A percentile compares a stretch with the other conserved stretches of the same genome.
These are phyloP conservation scores for Candoia aspera DNA, from an alignment of 2,113 vertebrate species.

Conservation along the genomic window DNA sequence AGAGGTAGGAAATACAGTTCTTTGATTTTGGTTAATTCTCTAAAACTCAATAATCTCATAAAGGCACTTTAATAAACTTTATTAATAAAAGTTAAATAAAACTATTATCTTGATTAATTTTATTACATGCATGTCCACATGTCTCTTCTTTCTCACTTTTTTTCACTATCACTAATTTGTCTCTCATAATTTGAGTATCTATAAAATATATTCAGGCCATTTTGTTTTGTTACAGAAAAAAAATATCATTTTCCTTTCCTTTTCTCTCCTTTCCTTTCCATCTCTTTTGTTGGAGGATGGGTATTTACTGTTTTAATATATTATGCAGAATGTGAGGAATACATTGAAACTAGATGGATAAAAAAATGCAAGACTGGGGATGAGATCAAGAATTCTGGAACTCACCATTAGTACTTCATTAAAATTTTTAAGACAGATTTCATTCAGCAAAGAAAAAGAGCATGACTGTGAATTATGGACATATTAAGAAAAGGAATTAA, in stretches of 20 bases:
- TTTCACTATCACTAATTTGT: neutral
- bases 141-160: neutral
- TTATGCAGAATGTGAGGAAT: neutral
- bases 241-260: neutral
- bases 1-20: neutral
- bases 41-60: neutral
- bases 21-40: neutral
- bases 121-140: neutral
- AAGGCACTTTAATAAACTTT: neutral
- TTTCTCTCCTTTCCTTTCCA: no score
- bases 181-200: neutral
- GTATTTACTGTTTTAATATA: conserved; percentile 5
- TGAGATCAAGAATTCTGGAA: conserved; percentile 28
- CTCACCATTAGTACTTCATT: neutral
- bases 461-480: neutral
- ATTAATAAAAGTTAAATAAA: neutral
- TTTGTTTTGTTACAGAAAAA: neutral
- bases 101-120: neutral
- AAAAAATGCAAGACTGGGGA: rapidly evolving
- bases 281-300: no score
- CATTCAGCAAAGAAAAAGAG: neutral
- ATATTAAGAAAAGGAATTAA: no score
- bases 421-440: conserved; percentile 25
- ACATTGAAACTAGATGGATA: neutral
- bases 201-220: neutral